Base-by-base conservation (phyloP, 2,113 vertebrate genomes). In the Rana temporaria region DNA sequence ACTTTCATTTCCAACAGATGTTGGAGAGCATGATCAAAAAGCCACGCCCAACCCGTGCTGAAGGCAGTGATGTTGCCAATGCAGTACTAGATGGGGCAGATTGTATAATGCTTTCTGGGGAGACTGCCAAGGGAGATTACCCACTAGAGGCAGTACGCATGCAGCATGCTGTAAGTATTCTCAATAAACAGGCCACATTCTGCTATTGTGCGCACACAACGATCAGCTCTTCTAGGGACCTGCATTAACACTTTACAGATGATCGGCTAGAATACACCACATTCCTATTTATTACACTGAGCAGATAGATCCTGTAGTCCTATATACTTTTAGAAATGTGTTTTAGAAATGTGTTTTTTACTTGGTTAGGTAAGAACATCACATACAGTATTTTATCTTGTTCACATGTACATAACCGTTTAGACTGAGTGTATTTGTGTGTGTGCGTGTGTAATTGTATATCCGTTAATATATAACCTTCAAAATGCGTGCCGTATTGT, bases 21-120 rank as follows among this genome's bases (percentile, higher is more conserved):
- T 85, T 99, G 90, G 98, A 99, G 88, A 99, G 97, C 91, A 99
- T 99, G 98, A 98, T 98, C 87, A 98, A 99, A 92, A 99, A 99
- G 63, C 97, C 97, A 6, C 96, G 98, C 0, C 98, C 98, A 0
- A 99, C 98, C 0, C 95, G 97, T 0, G 98, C 98, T 0, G 98
- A 99, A 92, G 97, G 96, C 89, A 99, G 91, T 0, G 98, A 99
- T 0, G 98, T 99, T 0, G 98, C 98, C 85, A 99, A 99, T 1
- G 98, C 98, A 0, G 97, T 99, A 26, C 88, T 99, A 86, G 98
- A 99, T 0, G 97, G 98, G 53, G 98, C 96, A 0, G 98, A 99
- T 92, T 99, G 97, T 87, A 97, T 99, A 90, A 99, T 99, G 98
- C 95, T 99, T 14, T 99, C 97, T 0, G 98, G 97, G 67, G 98